Percentiles rank a stretch among this genome's conserved stretches.
These are phyloP conservation scores for Drosophila cardini DNA, from an alignment of 1,140 invertebrate genomes.

Conservation along the genomic window DNA sequence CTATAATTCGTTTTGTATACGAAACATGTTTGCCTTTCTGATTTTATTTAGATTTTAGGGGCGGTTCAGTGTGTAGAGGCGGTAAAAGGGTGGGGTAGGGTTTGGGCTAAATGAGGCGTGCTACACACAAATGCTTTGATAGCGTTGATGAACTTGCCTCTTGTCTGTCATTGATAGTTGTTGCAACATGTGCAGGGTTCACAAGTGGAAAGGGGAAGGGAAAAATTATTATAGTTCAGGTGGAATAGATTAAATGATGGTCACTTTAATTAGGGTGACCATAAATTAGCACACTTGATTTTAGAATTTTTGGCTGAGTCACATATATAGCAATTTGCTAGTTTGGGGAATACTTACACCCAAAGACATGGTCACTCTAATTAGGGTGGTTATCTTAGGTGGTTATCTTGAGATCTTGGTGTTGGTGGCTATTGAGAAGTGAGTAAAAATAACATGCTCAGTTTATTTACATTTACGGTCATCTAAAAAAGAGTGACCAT, in stretches of 20 bases:
- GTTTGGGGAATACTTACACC: no score
- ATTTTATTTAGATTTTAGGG: constrained; percentile 57
- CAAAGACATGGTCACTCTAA: neutral
- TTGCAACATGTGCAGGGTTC: constrained; percentile 73
- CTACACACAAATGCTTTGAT: constrained; percentile 21
- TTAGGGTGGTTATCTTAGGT: no score
- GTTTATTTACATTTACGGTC: no score
- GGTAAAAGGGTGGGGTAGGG: neutral
- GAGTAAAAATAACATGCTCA: no score
- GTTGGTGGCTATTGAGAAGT: no score
- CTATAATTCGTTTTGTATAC: constrained; percentile 66
- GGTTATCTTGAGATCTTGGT: no score
- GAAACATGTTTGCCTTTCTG: constrained; percentile 73
- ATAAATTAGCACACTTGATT: no score
- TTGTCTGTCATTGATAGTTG: constrained; percentile 2
- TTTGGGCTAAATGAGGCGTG: constrained; percentile 66
- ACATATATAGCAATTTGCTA: no score
- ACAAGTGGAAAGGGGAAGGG: constrained; percentile 36
- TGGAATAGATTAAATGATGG: constrained; percentile 52
- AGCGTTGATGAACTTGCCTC: constrained; percentile 15
- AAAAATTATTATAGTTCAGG: constrained; percentile 34
- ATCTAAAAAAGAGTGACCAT: no score
- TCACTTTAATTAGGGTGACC: neutral
- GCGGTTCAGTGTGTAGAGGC: constrained; percentile 26
- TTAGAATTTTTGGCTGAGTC: no score